Conservation (phyloP, 37 sponge, comb jelly and placozoan genomes). For the Hormiphora californensis region DNA sequence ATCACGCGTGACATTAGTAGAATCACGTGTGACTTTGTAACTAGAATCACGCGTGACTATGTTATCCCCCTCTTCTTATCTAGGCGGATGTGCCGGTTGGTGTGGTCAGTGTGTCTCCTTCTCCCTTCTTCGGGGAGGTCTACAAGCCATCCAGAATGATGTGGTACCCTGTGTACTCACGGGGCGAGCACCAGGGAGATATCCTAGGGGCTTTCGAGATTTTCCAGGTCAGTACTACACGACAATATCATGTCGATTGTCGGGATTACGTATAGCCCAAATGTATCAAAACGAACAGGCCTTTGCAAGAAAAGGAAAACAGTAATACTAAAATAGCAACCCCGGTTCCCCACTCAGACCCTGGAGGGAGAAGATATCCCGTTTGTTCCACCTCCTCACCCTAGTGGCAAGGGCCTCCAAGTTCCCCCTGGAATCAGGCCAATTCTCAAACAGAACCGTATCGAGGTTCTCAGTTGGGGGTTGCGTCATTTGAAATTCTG, state of each 20-base stretch:
- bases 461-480: slow-evolving; percentile 6
- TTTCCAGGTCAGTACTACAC: not conserved
- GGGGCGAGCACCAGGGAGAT: not conserved
- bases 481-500: not conserved
- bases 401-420: not conserved
- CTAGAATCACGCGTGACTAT: not conserved
- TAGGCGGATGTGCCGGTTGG: slow-evolving; percentile 28
- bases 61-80: not conserved
- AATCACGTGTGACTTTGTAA: not conserved
- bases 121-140: slow-evolving; percentile 7
- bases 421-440: slow-evolving; percentile 9
- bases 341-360: not conserved
- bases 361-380: not conserved
- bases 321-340: too few species aligned
- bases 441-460: not conserved
- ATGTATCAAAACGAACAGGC: too few species aligned
- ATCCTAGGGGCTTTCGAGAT: slow-evolving; percentile 11
- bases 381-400: slow-evolving; percentile 8
- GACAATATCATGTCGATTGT: too few species aligned
- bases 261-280: too few species aligned
- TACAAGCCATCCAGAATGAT: not conserved
- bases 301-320: too few species aligned
- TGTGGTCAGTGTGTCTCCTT: not conserved
- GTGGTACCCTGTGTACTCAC: slow-evolving; percentile 9
- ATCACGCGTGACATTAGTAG: too few species aligned